phyloP scores from a whole-genome alignment of 2,888 invertebrate genomes.

The Tiphia femorata region DNA sequence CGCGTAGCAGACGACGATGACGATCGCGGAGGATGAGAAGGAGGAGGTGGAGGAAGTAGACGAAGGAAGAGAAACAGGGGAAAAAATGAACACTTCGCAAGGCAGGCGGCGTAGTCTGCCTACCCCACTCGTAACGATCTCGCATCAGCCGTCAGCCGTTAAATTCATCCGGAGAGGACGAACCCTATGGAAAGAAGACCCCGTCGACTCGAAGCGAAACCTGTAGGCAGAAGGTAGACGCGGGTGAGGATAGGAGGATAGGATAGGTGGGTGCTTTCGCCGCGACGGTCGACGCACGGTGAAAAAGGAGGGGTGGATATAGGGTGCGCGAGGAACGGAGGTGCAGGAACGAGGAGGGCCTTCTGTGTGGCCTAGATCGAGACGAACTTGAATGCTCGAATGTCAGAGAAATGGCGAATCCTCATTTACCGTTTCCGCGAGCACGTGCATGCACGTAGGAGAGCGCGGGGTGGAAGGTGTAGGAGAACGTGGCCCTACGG shows the following conservation, averaged over 20 bases:
- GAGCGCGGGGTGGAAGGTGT: constrained; percentile 16
- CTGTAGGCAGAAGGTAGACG: constrained; percentile 29
- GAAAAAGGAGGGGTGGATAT: constrained; percentile 2
- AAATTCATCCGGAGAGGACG: constrained; percentile 57
- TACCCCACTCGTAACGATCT: constrained; percentile 59
- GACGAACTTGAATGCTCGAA: constrained; percentile 65
- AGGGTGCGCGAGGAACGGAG: constrained; percentile 19
- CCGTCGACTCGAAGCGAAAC: constrained; percentile 37
- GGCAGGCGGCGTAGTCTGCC: constrained; percentile 37
- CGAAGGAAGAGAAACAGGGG: constrained; percentile 17
- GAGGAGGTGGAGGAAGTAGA: not conserved
- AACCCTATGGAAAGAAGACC: constrained; percentile 57
- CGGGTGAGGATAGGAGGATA: constrained; percentile 17
- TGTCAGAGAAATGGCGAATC: constrained; percentile 66
- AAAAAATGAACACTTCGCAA: constrained; percentile 36
- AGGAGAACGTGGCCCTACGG: constrained; percentile 14
- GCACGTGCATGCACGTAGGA: constrained; percentile 41
- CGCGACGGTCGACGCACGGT: constrained; percentile 15
- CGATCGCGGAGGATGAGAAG: too few relatives aligned
- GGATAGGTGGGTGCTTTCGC: constrained; percentile 36
- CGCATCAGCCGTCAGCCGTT: constrained; percentile 58
- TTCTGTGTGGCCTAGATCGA: constrained; percentile 64
- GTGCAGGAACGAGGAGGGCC: constrained; percentile 33
- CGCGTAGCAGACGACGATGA: too few relatives aligned
- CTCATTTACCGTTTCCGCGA: constrained; percentile 64